Evolutionary conservation across 2,113 vertebrate species (phyloP).

Genomic region (Pseudorhombus dupliciocellatus): DNA sequence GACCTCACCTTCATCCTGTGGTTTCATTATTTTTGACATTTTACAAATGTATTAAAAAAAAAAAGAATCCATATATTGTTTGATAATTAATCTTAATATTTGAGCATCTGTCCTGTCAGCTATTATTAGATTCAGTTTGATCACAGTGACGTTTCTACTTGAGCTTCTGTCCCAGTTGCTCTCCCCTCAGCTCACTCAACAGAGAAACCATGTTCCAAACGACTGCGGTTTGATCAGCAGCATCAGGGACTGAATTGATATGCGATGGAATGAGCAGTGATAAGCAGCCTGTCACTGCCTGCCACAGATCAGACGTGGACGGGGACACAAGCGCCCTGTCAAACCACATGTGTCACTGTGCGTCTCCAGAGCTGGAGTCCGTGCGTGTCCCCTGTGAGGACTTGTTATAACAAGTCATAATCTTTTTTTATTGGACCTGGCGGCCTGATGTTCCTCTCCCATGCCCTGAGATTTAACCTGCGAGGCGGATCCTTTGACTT

Average conservation of each 20-base stretch:
- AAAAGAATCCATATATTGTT: background rate
- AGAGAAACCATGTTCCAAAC: slow-evolving; percentile 18
- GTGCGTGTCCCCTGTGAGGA: background rate
- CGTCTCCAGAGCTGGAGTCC: slow-evolving; percentile 12
- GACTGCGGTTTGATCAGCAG: background rate
- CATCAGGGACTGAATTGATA: slow-evolving; percentile 4
- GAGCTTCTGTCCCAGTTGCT: slow-evolving; percentile 22
- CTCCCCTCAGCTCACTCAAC: slow-evolving; percentile 34
- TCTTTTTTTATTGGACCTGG: slow-evolving; percentile 34
- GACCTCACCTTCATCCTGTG: no score
- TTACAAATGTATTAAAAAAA: background rate
- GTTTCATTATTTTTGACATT: background rate
- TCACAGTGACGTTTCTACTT: background rate
- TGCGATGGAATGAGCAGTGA: slow-evolving; percentile 1
- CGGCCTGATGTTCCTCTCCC: slow-evolving; percentile 67
- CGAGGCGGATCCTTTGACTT: slow-evolving; percentile 67
- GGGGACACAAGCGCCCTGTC: slow-evolving; percentile 24
- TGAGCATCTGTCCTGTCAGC: background rate
- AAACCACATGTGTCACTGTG: slow-evolving; percentile 18
- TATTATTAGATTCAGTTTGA: background rate
- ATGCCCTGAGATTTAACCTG: slow-evolving; percentile 72
- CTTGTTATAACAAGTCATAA: slow-evolving; percentile 41
- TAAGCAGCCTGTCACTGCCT: slow-evolving; percentile 1
- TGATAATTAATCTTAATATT: background rate
- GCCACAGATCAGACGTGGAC: slow-evolving; percentile 23